These are phyloP conservation scores for Pandion haliaetus DNA, from an alignment of 2,113 vertebrate species.

Conservation along the genomic window DNA sequence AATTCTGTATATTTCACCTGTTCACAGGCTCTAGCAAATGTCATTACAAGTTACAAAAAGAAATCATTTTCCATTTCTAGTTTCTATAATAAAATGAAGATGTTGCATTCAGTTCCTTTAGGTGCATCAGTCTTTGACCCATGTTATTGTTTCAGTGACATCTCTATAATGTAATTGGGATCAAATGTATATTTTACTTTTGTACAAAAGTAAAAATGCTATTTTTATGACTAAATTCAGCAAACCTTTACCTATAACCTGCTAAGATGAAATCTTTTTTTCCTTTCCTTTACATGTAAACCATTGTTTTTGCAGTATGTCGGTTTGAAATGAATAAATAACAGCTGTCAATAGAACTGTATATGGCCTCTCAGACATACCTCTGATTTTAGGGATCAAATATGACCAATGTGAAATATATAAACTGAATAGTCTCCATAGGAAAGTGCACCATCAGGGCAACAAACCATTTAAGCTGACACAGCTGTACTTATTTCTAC, in stretches of 20 bases:
- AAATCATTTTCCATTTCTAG: neutral
- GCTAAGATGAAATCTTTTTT: neutral
- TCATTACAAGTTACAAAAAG: neutral
- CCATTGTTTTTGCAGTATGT: constrained; percentile 41
- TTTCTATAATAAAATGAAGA: constrained; percentile 40
- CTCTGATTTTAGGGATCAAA: constrained; percentile 49
- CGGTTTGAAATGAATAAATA: constrained; percentile 34
- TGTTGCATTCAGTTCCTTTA: constrained; percentile 26
- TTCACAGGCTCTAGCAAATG: constrained; percentile 17
- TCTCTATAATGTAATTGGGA: constrained; percentile 64
- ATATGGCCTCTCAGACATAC: constrained; percentile 57
- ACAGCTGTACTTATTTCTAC: constrained; percentile 54
- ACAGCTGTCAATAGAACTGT: constrained; percentile 31
- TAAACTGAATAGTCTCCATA: constrained; percentile 21
- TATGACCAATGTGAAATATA: constrained; percentile 40
- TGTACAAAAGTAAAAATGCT: constrained; percentile 64
- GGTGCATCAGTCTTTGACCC: constrained; percentile 50
- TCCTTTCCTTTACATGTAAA: constrained; percentile 32
- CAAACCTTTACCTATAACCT: neutral
- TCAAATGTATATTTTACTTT: constrained; percentile 70
- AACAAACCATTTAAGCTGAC: constrained; percentile 73
- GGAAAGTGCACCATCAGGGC: constrained; percentile 75
- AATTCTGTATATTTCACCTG: constrained; percentile 42
- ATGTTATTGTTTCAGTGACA: constrained; percentile 51
- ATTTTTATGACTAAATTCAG: constrained; percentile 68